Percentiles rank a stretch among this genome's conserved stretches.
phyloP scores from a whole-genome alignment of 2,888 invertebrate genomes.

The Macrophya alboannulata region DNA sequence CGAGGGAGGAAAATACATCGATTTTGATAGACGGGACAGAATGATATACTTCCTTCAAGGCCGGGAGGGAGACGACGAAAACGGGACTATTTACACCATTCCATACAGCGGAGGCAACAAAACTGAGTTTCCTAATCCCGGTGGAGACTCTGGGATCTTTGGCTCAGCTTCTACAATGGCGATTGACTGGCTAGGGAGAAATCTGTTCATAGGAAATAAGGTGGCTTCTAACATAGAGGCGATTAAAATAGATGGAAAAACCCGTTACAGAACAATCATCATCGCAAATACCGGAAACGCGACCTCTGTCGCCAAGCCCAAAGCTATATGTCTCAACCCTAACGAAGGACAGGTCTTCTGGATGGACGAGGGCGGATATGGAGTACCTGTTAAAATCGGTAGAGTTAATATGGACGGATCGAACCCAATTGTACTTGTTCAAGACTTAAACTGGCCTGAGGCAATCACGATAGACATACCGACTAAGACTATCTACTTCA shows the following conservation, averaged over 20 bases:
- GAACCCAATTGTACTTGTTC: conserved; percentile 88
- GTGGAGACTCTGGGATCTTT: conserved; percentile 90
- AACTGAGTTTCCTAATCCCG: conserved; percentile 88
- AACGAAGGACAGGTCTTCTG: conserved; percentile 95
- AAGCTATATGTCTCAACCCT: conserved; percentile 94
- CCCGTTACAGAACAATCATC: conserved; percentile 91
- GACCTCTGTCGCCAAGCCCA: conserved; percentile 93
- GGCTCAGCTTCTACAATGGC: conserved; percentile 96
- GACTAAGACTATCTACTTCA: conserved; percentile 93
- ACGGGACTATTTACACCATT: conserved; percentile 93
- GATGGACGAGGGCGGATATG: conserved; percentile 97
- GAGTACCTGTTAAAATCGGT: conserved; percentile 94
- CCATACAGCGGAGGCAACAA: conserved; percentile 93
- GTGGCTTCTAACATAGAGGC: conserved; percentile 95
- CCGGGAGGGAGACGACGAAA: conserved; percentile 86
- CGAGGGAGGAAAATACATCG: conserved; percentile 93
- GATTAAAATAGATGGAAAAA: conserved; percentile 92
- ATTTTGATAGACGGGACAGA: conserved; percentile 94
- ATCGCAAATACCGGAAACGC: conserved; percentile 94
- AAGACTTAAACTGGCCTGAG: conserved; percentile 88
- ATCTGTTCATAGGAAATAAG: conserved; percentile 95
- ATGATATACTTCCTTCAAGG: conserved; percentile 94
- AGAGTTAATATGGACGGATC: conserved; percentile 97
- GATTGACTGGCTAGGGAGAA: conserved; percentile 98
- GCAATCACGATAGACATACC: conserved; percentile 93